Conservation (phyloP, 1,140 invertebrate species). For the Ruditapes philippinarum region DNA sequence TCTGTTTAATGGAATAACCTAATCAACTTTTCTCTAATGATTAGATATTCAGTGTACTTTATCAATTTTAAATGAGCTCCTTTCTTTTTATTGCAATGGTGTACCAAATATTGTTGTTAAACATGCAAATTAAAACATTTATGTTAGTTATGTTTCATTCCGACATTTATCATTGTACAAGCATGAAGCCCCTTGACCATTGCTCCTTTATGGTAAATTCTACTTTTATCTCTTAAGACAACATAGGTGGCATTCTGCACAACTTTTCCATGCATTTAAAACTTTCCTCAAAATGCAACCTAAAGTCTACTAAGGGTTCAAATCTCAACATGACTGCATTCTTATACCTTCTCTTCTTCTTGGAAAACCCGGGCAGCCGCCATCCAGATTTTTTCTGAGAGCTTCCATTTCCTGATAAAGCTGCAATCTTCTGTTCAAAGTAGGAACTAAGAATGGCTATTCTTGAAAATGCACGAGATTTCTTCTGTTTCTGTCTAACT, state of each 20-base stretch:
- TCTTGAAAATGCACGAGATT: slow-evolving; percentile 76
- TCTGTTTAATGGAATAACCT: too few relatives aligned
- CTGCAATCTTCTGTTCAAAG: slow-evolving; percentile 83
- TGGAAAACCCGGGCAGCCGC: not conserved
- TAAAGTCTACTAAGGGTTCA: not conserved
- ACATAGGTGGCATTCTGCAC: not conserved
- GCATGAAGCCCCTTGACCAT: too few relatives aligned
- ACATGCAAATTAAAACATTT: too few relatives aligned
- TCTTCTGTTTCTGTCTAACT: slow-evolving; percentile 55
- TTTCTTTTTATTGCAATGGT: too few relatives aligned
- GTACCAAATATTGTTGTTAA: too few relatives aligned
- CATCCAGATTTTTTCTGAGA: slow-evolving; percentile 45
- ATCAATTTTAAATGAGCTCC: too few relatives aligned
- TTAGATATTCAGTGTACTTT: too few relatives aligned
- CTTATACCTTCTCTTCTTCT: slow-evolving; percentile 57
- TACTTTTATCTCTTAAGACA: not conserved
- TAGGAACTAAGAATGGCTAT: slow-evolving; percentile 83
- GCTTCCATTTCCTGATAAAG: slow-evolving; percentile 69
- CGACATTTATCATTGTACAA: too few relatives aligned
- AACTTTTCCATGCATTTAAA: not conserved
- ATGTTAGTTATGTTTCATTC: too few relatives aligned
- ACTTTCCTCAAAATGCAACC: not conserved
- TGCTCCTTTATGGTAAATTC: not conserved
- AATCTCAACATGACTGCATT: slow-evolving; percentile 20
- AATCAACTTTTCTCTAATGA: too few relatives aligned